Conservation (phyloP, 23 tunicate species). For the Styela clava region DNA sequence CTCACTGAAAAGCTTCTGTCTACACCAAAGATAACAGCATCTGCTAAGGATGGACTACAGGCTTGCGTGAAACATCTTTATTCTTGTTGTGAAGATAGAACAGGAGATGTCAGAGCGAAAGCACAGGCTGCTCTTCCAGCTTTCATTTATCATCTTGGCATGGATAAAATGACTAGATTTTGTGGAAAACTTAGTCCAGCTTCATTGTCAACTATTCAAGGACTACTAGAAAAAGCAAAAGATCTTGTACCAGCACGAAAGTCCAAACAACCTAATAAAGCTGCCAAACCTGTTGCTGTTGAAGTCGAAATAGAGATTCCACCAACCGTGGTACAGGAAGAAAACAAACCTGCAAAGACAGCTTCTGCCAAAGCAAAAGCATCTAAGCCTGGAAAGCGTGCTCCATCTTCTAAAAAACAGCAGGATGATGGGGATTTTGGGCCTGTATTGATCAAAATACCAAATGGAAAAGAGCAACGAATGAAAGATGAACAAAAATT, state of each 20-base stretch:
- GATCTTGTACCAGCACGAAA: slow-evolving; percentile 74
- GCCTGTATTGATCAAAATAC: slow-evolving; percentile 38
- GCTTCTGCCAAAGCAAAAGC: slow-evolving; percentile 12
- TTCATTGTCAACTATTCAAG: slow-evolving; percentile 39
- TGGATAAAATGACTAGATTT: slow-evolving; percentile 51
- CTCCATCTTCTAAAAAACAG: slow-evolving; percentile 36
- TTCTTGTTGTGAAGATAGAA: slow-evolving; percentile 91
- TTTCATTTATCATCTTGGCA: slow-evolving; percentile 66
- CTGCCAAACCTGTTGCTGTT: not conserved
- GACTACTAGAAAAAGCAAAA: slow-evolving; percentile 69
- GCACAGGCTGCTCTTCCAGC: slow-evolving; percentile 81
- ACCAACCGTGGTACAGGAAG: not conserved
- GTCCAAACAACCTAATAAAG: slow-evolving; percentile 33
- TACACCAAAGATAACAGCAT: slow-evolving; percentile 31
- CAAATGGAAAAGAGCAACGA: slow-evolving; percentile 84
- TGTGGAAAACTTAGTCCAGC: slow-evolving; percentile 53
- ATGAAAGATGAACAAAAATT: slow-evolving; percentile 90
- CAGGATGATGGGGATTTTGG: slow-evolving; percentile 58
- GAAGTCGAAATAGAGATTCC: not conserved
- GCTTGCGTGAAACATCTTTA: slow-evolving; percentile 57
- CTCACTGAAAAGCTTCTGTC: slow-evolving; percentile 60
- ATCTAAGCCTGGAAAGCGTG: slow-evolving; percentile 23
- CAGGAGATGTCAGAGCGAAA: slow-evolving; percentile 74
- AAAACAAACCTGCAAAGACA: slow-evolving; percentile 15
- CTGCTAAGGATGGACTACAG: slow-evolving; percentile 62